Conservation (phyloP, 2,797 vertebrate species). For the Cyclopterus lumpus region DNA sequence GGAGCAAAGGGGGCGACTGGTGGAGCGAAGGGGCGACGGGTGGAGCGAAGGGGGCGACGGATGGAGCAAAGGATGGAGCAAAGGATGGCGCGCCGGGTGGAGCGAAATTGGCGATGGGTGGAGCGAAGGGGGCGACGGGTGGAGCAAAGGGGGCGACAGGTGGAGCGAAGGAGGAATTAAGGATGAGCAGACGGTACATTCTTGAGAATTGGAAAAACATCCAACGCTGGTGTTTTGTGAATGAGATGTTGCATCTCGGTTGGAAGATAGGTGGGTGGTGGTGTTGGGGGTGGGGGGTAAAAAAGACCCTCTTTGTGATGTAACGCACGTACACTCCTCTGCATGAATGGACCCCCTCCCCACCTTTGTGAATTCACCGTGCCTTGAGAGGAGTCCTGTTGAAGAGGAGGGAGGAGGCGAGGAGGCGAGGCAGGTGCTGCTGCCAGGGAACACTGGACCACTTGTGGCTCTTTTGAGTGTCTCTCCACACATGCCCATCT, state of each 20-base stretch:
- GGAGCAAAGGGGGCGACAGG: too few species aligned
- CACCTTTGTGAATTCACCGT: slow-evolving; percentile 25
- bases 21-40: too few species aligned
- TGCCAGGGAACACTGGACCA: slow-evolving; percentile 74
- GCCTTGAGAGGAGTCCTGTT: slow-evolving; percentile 66
- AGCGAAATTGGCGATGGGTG: too few species aligned
- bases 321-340: slow-evolving; percentile 7
- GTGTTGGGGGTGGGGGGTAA: neutral
- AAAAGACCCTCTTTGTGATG: slow-evolving; percentile 59
- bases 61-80: too few species aligned
- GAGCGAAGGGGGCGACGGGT: too few species aligned
- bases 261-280: too few species aligned
- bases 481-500: slow-evolving; percentile 60
- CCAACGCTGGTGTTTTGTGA: too few species aligned
- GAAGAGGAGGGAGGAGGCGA: slow-evolving; percentile 63
- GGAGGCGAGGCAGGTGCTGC: slow-evolving; percentile 74
- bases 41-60: too few species aligned
- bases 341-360: neutral
- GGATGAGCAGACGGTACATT: neutral
- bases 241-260: slow-evolving; percentile 20
- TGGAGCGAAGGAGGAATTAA: too few species aligned
- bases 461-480: slow-evolving; percentile 74
- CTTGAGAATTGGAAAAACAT: too few species aligned
- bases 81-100: too few species aligned
- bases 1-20: too few species aligned